Evolutionary conservation across 1,140 invertebrate genomes (phyloP).

Genomic region (Aphis gossypii): DNA sequence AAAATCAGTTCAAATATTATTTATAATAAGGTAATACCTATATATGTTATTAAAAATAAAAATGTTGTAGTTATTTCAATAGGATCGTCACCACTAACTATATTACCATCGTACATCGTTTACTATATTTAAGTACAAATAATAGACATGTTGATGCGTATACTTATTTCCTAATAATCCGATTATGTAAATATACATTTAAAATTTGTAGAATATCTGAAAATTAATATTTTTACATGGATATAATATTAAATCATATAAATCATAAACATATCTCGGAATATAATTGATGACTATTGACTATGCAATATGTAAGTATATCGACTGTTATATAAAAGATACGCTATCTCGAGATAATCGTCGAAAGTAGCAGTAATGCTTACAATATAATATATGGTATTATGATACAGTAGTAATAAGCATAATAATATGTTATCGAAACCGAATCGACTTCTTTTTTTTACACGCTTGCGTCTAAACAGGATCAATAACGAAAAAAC

Average conservation of each 20-base stretch:
- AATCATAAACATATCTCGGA: background rate
- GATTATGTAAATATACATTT: background rate
- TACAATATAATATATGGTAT: background rate
- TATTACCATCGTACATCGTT: too few relatives aligned
- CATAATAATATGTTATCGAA: conserved; percentile 7
- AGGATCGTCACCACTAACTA: too few relatives aligned
- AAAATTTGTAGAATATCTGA: background rate
- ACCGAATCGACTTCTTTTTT: background rate
- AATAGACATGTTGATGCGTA: background rate
- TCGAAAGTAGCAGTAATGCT: background rate
- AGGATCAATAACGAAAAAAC: background rate
- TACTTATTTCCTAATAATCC: background rate
- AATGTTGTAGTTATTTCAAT: too few relatives aligned
- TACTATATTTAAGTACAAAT: too few relatives aligned
- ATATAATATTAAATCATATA: background rate
- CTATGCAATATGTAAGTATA: background rate
- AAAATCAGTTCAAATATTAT: too few relatives aligned
- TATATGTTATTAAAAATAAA: too few relatives aligned
- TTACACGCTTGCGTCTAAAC: background rate
- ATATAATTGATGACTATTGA: background rate
- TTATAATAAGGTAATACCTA: too few relatives aligned
- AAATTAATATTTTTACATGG: background rate
- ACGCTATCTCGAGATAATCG: background rate
- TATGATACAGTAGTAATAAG: background rate
- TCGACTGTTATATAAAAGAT: background rate